Evolutionary conservation across 2,113 vertebrate genomes (phyloP).

Genomic region (Tupaia chinensis): DNA sequence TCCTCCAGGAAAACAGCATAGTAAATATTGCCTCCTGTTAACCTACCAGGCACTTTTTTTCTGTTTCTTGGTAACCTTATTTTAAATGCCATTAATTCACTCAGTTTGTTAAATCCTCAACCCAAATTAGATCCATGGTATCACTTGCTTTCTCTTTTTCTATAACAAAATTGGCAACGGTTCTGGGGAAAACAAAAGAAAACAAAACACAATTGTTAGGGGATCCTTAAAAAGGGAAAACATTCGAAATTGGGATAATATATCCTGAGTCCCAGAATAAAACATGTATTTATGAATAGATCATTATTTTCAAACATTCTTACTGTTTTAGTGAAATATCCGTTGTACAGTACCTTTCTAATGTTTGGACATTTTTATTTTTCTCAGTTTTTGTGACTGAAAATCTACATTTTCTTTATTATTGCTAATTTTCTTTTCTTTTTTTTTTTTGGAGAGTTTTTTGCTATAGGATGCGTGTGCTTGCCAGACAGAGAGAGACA

Average conservation of each 20-base stretch:
- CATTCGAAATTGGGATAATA: neutral
- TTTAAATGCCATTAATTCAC: neutral
- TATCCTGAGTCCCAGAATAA: neutral
- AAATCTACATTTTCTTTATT: neutral
- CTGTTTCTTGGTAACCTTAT: neutral
- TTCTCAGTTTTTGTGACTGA: neutral
- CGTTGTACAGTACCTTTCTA: neutral
- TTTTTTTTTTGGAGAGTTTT: no score
- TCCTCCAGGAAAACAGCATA: neutral
- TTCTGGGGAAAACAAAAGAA: neutral
- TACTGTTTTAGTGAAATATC: neutral
- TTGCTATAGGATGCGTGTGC: no score
- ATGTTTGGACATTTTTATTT: neutral
- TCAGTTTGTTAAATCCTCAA: neutral
- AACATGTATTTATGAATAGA: neutral
- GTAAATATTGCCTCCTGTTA: no score
- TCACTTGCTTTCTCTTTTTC: neutral
- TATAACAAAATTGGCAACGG: neutral
- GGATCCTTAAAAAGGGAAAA: neutral
- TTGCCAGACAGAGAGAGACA: no score
- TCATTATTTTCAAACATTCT: neutral
- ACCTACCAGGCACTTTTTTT: neutral
- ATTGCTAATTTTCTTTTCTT: neutral
- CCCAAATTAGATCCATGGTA: neutral
- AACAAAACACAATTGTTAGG: neutral